phyloP scores from a whole-genome alignment of 53 echinoderm and acorn worm species.

The Arbacia lixula region DNA sequence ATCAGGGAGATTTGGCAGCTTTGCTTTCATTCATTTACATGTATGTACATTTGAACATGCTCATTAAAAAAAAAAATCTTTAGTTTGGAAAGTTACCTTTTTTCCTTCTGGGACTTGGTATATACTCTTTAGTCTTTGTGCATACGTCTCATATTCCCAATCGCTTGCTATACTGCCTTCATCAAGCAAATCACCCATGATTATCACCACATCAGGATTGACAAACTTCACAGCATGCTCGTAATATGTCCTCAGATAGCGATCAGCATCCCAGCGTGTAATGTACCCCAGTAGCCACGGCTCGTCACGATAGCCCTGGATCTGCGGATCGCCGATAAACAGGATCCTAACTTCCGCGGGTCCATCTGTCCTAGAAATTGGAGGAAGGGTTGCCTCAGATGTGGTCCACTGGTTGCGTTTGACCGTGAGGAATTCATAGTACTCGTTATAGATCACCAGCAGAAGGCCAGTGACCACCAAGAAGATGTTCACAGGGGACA shows the following conservation, averaged over 20 bases:
- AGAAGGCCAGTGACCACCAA: constrained; percentile 64
- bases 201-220: constrained; percentile 80
- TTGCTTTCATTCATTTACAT: no score
- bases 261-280: constrained; percentile 85
- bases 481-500: constrained; percentile 33
- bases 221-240: constrained; percentile 69
- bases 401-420: constrained; percentile 74
- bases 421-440: constrained; percentile 76
- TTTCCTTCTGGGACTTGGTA: constrained; percentile 74
- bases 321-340: constrained; percentile 87
- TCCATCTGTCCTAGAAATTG: constrained; percentile 22
- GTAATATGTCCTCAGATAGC: constrained; percentile 82
- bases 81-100: no score
- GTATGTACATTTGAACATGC: no score
- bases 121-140: constrained; percentile 69
- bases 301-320: constrained; percentile 71
- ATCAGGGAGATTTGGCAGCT: no score
- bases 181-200: constrained; percentile 88
- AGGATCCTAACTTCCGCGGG: constrained; percentile 68
- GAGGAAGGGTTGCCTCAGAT: constrained; percentile 37
- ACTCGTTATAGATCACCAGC: constrained; percentile 85
- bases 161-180: constrained; percentile 76
- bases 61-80: no score
- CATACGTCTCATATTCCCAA: constrained; percentile 70
- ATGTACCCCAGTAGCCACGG: constrained; percentile 72